Base-by-base conservation (phyloP, 2,113 vertebrate species). In the Actinemys pallida region DNA sequence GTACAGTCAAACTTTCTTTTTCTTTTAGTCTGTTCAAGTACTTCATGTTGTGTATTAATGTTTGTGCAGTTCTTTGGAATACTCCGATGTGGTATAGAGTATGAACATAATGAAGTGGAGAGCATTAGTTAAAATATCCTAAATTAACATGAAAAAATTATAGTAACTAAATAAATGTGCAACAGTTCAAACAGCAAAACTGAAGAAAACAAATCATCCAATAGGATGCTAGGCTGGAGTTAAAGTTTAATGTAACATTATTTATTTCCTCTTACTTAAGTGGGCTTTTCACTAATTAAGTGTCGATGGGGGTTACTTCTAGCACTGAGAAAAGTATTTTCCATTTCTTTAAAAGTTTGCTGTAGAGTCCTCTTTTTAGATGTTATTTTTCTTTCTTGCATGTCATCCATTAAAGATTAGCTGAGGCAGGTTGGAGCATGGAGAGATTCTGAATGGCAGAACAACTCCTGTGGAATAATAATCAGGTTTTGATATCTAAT, bases 401-500 rank as follows among this genome's bases (percentile, higher is more conserved):
- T 98, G 98, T 98, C 98, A 98, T 98, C 98, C 98, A 98, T 98
- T 98, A 98, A 98, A 98, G 98, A 98, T 98, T 98, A 98, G 98
- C 98, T 98, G 98, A 97, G 98, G 98, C 98, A 98, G 98, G 98
- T 94, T 98, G 98, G 93, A 97, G 97, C 98, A 98, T 98, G 98
- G 97, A 98, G 98, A 98, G 98, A 98, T 98, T 98, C 98, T 98
- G 98, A 98, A 98, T 98, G 98, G 98, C 98, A 98, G 98, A 98
- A 98, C 97, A 98, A 98, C 98, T 98, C 97, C 98, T 97, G 97
- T 98, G 97, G 98, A 98, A 98, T 99, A 99, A 98, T 98, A 99
- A 99, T 99, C 98, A 98, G 98, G 98, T 98, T 98, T 98, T 98
- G 98, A 98, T 98, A 98, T 98, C 98, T 99, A 98, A 98, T 98